Conservation (phyloP, 2,113 vertebrate species). For the Dipodomys ordii region DNA sequence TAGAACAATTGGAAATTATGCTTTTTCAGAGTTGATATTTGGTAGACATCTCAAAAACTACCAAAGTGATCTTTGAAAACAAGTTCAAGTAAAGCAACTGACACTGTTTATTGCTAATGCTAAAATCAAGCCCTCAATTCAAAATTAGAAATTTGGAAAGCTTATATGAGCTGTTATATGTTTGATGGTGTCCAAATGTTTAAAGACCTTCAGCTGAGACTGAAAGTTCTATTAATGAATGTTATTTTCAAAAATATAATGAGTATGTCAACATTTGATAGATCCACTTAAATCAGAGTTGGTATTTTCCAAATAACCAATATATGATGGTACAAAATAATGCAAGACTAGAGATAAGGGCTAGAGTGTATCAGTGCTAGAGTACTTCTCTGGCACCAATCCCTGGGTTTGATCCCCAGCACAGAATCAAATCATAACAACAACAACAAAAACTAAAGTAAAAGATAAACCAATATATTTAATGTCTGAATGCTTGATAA, state of each 20-base stretch:
- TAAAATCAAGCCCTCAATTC: neutral
- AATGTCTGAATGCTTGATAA: neutral
- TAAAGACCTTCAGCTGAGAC: conserved; percentile 2
- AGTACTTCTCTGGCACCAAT: neutral
- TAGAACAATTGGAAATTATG: neutral
- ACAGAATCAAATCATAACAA: too few species aligned
- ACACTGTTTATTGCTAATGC: neutral
- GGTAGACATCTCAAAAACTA: conserved; percentile 4
- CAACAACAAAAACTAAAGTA: neutral
- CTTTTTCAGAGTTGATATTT: neutral
- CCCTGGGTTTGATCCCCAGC: neutral
- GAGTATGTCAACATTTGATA: conserved; percentile 20
- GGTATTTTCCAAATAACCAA: neutral
- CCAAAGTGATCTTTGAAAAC: conserved; percentile 19
- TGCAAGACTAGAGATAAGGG: neutral
- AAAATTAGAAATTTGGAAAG: conserved; percentile 23
- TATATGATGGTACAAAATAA: neutral
- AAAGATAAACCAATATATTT: conserved; percentile 12
- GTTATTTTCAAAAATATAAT: conserved; percentile 23
- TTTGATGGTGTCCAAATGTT: neutral
- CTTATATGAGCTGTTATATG: neutral
- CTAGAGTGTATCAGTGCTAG: neutral
- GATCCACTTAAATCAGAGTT: neutral
- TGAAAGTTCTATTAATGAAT: neutral
- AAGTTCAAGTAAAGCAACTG: conserved; percentile 28